Conservation (phyloP, 2,113 vertebrate genomes). For the Hepsetus odoe region DNA sequence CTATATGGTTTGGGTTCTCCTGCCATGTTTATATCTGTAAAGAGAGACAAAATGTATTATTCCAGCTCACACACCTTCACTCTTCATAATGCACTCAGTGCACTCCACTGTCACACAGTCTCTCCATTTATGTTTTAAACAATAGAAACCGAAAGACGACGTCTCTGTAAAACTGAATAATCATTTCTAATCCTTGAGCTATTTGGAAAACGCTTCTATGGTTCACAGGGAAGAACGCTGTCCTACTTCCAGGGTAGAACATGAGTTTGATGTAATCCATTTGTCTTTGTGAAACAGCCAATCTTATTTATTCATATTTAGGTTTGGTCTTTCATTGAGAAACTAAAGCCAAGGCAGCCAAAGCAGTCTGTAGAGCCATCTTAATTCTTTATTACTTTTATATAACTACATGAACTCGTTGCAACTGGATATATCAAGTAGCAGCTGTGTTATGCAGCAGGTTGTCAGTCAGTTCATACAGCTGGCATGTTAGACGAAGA, state of each 20-base stretch:
- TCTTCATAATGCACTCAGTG: not conserved
- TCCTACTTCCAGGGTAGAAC: not conserved
- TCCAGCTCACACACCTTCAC: not conserved
- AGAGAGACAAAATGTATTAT: constrained; percentile 31
- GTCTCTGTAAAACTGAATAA: not conserved
- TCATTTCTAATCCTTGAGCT: not conserved
- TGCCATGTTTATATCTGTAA: constrained; percentile 97
- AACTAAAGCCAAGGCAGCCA: no score
- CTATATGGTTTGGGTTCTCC: constrained; percentile 98
- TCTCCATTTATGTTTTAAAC: no score
- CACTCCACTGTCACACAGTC: constrained; percentile 4
- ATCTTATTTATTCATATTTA: not conserved
- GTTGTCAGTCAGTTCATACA: no score
- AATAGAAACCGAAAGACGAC: not conserved
- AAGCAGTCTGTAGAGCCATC: no score
- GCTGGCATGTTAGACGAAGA: no score
- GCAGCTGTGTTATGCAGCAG: no score
- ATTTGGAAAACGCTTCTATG: constrained; percentile 13
- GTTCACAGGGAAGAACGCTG: not conserved
- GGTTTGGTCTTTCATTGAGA: no score
- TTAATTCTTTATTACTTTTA: no score
- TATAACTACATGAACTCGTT: no score
- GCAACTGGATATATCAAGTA: no score
- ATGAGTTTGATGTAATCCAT: not conserved
- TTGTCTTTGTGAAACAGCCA: not conserved